These are phyloP conservation scores for Plagodis pulveraria DNA, from an alignment of 2,888 invertebrate genomes.

Conservation along the genomic window DNA sequence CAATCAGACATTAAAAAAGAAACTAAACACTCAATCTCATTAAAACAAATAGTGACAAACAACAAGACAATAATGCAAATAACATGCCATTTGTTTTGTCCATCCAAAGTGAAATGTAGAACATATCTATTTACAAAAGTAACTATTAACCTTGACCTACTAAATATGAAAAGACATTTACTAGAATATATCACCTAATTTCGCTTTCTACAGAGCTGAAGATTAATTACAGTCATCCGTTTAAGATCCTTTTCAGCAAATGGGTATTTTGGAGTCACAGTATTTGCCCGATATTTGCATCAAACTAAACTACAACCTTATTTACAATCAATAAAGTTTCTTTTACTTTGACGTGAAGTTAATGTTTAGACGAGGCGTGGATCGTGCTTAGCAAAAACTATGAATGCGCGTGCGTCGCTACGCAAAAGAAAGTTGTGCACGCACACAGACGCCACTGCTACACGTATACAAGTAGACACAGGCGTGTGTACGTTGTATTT, in stretches of 20 bases:
- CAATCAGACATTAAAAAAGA: too few relatives aligned
- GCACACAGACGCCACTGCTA: slow-evolving; percentile 38
- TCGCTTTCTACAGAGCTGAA: slow-evolving; percentile 28
- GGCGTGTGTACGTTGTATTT: slow-evolving; percentile 20
- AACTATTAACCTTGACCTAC: slow-evolving; percentile 23
- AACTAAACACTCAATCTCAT: background rate
- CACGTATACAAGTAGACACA: slow-evolving; percentile 23
- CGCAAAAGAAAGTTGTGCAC: slow-evolving; percentile 54
- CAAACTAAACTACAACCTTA: background rate
- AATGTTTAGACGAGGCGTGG: background rate
- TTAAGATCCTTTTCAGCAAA: slow-evolving; percentile 21
- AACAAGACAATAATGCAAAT: background rate
- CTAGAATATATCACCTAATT: slow-evolving; percentile 17
- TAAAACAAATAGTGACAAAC: background rate
- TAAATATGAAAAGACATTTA: slow-evolving; percentile 7
- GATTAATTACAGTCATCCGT: slow-evolving; percentile 19
- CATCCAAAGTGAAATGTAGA: slow-evolving; percentile 9
- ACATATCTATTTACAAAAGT: slow-evolving; percentile 11
- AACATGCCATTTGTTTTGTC: background rate
- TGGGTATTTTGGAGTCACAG: slow-evolving; percentile 1
- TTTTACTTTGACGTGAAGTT: background rate
- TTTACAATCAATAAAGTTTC: background rate
- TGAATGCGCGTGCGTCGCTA: slow-evolving; percentile 29
- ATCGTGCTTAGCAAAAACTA: slow-evolving; percentile 11
- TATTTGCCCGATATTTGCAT: background rate